phyloP scores from a whole-genome alignment of 1,140 invertebrate species.

The Nephila pilipes region DNA sequence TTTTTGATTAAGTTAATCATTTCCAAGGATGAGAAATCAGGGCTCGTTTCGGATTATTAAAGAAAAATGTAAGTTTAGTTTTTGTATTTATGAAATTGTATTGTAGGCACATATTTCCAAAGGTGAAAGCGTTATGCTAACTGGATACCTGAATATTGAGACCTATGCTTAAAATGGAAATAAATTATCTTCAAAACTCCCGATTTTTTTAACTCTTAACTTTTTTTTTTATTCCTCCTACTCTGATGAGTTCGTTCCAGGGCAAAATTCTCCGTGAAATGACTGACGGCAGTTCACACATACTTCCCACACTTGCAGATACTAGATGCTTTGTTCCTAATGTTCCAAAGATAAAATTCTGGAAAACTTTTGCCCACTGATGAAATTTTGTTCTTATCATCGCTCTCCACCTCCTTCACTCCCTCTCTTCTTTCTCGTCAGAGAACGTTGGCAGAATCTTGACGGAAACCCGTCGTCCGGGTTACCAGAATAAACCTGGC shows the following conservation, averaged over 20 bases:
- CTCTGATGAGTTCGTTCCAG: slow-evolving; percentile 71
- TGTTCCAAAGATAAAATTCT: slow-evolving; percentile 77
- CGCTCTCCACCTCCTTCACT: slow-evolving; percentile 15
- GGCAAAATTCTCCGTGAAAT: slow-evolving; percentile 63
- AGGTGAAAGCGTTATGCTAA: neutral
- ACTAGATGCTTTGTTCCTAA: slow-evolving; percentile 76
- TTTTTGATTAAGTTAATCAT: slow-evolving; percentile 56
- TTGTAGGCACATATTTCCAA: neutral
- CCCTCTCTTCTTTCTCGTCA: slow-evolving; percentile 30
- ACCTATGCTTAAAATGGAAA: slow-evolving; percentile 65
- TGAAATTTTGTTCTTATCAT: slow-evolving; percentile 77
- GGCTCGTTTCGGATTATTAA: neutral
- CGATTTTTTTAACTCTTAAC: neutral
- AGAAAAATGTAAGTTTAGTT: neutral
- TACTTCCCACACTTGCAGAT: slow-evolving; percentile 75
- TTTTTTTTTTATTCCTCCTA: slow-evolving; percentile 41
- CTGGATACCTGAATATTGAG: neutral
- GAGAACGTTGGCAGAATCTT: slow-evolving; percentile 64
- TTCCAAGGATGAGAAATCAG: neutral
- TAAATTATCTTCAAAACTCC: slow-evolving; percentile 57
- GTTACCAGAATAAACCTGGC: slow-evolving; percentile 32
- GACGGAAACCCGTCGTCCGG: slow-evolving; percentile 59
- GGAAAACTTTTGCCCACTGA: slow-evolving; percentile 77
- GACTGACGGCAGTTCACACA: slow-evolving; percentile 73
- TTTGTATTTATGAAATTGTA: neutral